Evolutionary conservation across 53 echinoderm and acorn worm species (phyloP), one percentile per base, ranked within the genome.

Genomic region (Arbacia lixula): DNA sequence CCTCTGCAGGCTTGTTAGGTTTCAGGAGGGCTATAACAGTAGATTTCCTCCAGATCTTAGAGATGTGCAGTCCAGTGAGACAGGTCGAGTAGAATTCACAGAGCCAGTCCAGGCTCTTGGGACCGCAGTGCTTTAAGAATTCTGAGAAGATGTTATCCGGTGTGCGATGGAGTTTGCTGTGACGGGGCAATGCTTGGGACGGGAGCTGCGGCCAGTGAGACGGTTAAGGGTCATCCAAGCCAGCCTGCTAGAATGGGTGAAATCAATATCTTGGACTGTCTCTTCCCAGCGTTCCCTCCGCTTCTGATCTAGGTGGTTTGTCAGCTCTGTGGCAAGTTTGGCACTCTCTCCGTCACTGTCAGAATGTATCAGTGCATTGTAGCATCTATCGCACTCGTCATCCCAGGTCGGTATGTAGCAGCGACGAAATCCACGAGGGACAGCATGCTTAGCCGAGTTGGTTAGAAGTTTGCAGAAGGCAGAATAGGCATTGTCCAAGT

Each of bases 41-140:
- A 27, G 91, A 83, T 29, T 71, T 56, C 17, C 79, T 27, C 88
- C 78, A 88, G 20, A 87, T 84, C 60, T 91, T 75, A 12, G 87
- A 87, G 11, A 88, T 54, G 24, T 37, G 12, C 77, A 36, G 55
- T 3, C 37, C 56, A 72, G 60, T 42, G 38, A 86, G 86, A 54
- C 76, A 53, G 37, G 51, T 36, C 16, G 66, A 86, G 86, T 76
- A 86, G 33, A 86, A 86, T 86, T 40, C 76, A 26, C 53, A 28
- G 24, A 86, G 86, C 86, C 76, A 86, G 76, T 30, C 66, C 30
- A 63, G 63, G 42, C 64, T 25, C 66, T 85, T 85, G 37, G 85
- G 85, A 32, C 85, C 71, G 30, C 76, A 64, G 72, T 61, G 39
- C 46, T 58, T 72, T 32, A 85, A 61, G 34, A 86, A 86, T 33